Evolutionary conservation across 2,888 invertebrate genomes (phyloP).

Genomic region (Acronicta aceris): DNA sequence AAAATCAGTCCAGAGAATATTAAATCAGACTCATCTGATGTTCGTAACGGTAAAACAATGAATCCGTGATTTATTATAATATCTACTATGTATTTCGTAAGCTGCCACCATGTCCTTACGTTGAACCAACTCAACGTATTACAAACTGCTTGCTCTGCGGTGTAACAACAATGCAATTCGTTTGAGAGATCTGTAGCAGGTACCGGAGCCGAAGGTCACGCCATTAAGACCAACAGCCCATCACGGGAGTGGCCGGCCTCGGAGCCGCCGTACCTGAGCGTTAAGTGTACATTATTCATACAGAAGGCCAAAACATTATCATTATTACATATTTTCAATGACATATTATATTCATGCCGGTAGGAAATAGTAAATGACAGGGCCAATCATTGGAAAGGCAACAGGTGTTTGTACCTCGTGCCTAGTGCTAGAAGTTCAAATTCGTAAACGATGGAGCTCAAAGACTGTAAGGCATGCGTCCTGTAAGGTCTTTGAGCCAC

Average conservation of each 20-base stretch:
- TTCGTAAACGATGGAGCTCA: too few relatives aligned
- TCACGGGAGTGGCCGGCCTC: constrained; percentile 33
- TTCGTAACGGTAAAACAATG: too few relatives aligned
- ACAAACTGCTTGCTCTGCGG: constrained; percentile 24
- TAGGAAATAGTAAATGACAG: too few relatives aligned
- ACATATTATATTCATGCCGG: not conserved
- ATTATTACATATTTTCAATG: not conserved
- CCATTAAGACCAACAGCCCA: constrained; percentile 15
- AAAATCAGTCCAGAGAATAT: too few relatives aligned
- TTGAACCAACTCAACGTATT: constrained; percentile 18
- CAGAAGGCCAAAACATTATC: not conserved
- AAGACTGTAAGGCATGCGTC: too few relatives aligned
- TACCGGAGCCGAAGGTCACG: constrained; percentile 29
- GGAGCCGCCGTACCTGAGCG: not conserved
- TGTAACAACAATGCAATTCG: constrained; percentile 22
- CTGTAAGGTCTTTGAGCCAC: too few relatives aligned
- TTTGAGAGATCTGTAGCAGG: constrained; percentile 30
- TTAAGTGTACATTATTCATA: not conserved
- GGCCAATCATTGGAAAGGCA: too few relatives aligned
- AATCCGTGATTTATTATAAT: too few relatives aligned
- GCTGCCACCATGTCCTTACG: not conserved
- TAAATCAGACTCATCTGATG: too few relatives aligned
- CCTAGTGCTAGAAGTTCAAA: too few relatives aligned
- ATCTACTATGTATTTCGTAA: not conserved
- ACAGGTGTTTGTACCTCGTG: too few relatives aligned